Conservation (phyloP, 2,113 vertebrate species). For the Plotosus lineatus region DNA sequence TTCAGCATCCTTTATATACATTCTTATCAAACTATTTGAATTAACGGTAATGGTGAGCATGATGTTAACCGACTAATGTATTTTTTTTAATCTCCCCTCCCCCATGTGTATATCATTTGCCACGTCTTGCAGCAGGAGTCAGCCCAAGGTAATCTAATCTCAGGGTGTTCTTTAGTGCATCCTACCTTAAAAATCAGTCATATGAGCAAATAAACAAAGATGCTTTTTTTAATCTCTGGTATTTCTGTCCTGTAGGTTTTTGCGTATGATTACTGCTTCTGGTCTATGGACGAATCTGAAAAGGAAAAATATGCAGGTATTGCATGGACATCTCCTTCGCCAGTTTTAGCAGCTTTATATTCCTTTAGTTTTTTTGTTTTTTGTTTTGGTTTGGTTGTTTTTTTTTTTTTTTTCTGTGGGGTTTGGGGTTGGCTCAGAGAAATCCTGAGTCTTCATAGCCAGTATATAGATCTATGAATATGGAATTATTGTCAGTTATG, state of each 20-base stretch:
- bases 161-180: not conserved
- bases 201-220: not conserved
- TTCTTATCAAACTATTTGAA: not conserved
- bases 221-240: not conserved
- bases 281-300: slow-evolving; percentile 95
- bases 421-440: no score
- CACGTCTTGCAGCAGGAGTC: slow-evolving; percentile 64
- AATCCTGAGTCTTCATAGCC: no score
- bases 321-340: not conserved
- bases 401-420: no score
- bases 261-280: slow-evolving; percentile 97
- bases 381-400: no score
- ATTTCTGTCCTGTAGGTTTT: slow-evolving; percentile 77
- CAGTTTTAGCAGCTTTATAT: not conserved
- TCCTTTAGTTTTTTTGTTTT: no score
- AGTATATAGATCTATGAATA: no score
- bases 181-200: not conserved
- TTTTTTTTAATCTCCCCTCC: slow-evolving; percentile 37
- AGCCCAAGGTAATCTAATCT: slow-evolving; percentile 55
- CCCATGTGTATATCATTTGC: slow-evolving; percentile 47
- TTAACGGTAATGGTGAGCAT: slow-evolving; percentile 37
- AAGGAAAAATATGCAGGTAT: slow-evolving; percentile 91
- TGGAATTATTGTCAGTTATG: no score
- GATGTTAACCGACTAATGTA: slow-evolving; percentile 6
- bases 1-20: not conserved